Base-by-base conservation (phyloP, 1,140 invertebrate species). In the Procambarus virginalis region DNA sequence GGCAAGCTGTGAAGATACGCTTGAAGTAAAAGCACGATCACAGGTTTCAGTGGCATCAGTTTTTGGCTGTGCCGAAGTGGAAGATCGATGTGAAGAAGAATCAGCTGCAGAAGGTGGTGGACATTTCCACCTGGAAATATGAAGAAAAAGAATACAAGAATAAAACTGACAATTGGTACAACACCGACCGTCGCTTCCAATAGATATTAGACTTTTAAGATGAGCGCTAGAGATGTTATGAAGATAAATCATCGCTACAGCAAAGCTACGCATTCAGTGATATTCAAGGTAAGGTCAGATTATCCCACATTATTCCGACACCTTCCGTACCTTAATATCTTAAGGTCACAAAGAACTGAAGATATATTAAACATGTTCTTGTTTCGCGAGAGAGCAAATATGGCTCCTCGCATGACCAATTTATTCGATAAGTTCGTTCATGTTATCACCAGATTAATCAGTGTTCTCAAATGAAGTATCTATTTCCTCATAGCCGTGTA, bases 81-180 rank as follows among this genome's bases (percentile, higher is more conserved):
- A 86, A 68, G 85, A 20, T 83, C 73, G 87, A 34, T 17, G 79
- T 58, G 75, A 8, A 64, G 87, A 82, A 58, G 80, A 77, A 76
- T 64, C 87, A 89, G 68, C 87, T 83, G 87, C 58, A 68, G 80
- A 76, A 77, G 81, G 60, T 51, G 87, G 81, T 84, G 81, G 80
- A 84, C 75, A 64, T 48, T 60, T 76, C 87, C 87, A 89, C 87
- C 87, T 89, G 87, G 70, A 84, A 85, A 51, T 76, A 85, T 46
- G 70, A 85, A 85, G 73, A 76, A 76, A 85, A 75, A 68, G 80
- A 45, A n/a, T 73, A 22, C 20, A n/a, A 73, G n/a, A 73, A 73
- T 73, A 73, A 22, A 73, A 73, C 22, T 3, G 22, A n/a, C 68
- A 6, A 34, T 8, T 9, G 68, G 5, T 73, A 73, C 20, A 73